Evolutionary conservation across 53 echinoderm and acorn worm species (phyloP).

Genomic region (Echinarachnius parma): DNA sequence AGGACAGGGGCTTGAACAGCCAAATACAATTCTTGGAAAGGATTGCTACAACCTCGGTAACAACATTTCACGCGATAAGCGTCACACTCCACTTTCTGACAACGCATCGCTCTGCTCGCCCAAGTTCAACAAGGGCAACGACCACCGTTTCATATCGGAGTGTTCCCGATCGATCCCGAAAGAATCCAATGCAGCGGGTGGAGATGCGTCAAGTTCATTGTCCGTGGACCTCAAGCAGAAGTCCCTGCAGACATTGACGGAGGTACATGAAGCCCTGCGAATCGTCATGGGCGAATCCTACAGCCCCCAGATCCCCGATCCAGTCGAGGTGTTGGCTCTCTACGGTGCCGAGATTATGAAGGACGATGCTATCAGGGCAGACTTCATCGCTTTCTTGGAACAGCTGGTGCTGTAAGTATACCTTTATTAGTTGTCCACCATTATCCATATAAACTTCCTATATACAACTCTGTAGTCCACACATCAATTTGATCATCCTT

Average conservation of each 20-base stretch:
- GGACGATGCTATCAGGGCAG: conserved; percentile 37
- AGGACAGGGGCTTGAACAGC: too few relatives aligned
- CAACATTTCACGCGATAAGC: too few relatives aligned
- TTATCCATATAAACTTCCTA: too few relatives aligned
- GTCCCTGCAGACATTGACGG: not conserved
- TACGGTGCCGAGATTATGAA: conserved; percentile 61
- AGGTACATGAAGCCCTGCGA: conserved; percentile 20
- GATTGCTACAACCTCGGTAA: too few relatives aligned
- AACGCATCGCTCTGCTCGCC: too few relatives aligned
- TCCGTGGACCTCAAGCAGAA: not conserved
- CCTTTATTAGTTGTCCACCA: too few relatives aligned
- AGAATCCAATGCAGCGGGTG: conserved; percentile 5
- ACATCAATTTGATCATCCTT: too few relatives aligned
- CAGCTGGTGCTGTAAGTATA: conserved; percentile 28
- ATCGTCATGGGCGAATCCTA: conserved; percentile 12
- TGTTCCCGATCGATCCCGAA: not conserved
- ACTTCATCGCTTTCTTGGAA: conserved; percentile 65
- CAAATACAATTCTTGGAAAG: too few relatives aligned
- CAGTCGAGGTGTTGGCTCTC: conserved; percentile 45
- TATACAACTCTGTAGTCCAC: too few relatives aligned
- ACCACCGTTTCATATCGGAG: conserved; percentile 14
- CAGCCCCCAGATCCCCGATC: conserved; percentile 13
- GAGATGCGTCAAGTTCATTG: not conserved
- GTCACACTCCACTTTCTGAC: too few relatives aligned
- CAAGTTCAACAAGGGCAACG: not conserved